Evolutionary conservation across 92 coral and sea anemone species (phyloP).

Genomic region (Palythoa grandis): DNA sequence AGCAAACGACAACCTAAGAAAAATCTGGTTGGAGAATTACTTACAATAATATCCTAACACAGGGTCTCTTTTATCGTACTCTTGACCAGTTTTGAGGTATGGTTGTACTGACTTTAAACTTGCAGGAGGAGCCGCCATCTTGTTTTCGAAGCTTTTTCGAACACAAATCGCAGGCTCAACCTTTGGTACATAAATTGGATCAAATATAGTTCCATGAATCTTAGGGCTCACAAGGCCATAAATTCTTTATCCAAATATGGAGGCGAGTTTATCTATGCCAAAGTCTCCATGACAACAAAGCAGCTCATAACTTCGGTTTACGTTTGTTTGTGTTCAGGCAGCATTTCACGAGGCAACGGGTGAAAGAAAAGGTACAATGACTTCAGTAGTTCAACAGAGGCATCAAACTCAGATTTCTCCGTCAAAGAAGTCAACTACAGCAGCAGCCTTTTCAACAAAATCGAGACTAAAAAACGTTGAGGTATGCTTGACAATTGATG

Average conservation of each 20-base stretch:
- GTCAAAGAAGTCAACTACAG: slow-evolving; percentile 52
- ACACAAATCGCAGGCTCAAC: slow-evolving; percentile 42
- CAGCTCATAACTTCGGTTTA: slow-evolving; percentile 34
- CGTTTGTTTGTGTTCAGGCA: slow-evolving; percentile 24
- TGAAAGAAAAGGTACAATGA: not conserved
- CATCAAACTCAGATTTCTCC: slow-evolving; percentile 29
- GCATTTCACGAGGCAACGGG: not conserved
- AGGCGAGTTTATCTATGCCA: slow-evolving; percentile 12
- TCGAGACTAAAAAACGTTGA: slow-evolving; percentile 82
- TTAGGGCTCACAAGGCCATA: slow-evolving; percentile 37
- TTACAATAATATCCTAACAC: slow-evolving; percentile 93
- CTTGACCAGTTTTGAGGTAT: slow-evolving; percentile 87
- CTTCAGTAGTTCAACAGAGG: slow-evolving; percentile 32
- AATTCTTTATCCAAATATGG: slow-evolving; percentile 34
- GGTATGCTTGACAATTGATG: slow-evolving; percentile 52
- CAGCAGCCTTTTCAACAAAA: slow-evolving; percentile 86
- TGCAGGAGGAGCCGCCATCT: slow-evolving; percentile 85
- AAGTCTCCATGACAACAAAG: slow-evolving; percentile 32
- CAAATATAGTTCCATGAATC: slow-evolving; percentile 4
- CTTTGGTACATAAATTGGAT: not conserved
- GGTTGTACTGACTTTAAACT: slow-evolving; percentile 78
- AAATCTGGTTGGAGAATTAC: slow-evolving; percentile 23
- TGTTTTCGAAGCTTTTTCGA: slow-evolving; percentile 22
- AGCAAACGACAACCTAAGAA: not conserved
- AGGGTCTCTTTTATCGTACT: slow-evolving; percentile 95